Evolutionary conservation across 2,797 vertebrate genomes (phyloP).

Genomic region (Lacerta viridis): DNA sequence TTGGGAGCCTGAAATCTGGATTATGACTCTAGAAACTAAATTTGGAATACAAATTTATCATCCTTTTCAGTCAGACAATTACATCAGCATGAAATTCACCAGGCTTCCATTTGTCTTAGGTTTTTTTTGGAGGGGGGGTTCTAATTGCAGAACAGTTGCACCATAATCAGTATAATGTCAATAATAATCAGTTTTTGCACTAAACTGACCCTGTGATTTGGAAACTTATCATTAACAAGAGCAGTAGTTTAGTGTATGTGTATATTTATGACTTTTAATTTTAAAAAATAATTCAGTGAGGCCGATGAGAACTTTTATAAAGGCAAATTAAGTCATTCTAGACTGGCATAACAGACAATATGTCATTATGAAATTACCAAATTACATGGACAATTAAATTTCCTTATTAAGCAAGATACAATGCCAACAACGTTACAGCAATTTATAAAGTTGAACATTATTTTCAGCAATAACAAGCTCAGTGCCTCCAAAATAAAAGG

Average conservation of each 20-base stretch:
- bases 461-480: conserved; percentile 74
- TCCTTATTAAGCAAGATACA: conserved; percentile 83
- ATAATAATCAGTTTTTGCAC: too few relatives aligned
- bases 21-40: too few relatives aligned
- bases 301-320: conserved; percentile 46
- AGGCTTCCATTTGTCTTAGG: not conserved
- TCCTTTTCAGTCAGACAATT: not conserved
- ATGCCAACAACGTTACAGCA: conserved; percentile 75
- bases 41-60: too few relatives aligned
- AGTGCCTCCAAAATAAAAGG: conserved; percentile 73
- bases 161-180: too few relatives aligned
- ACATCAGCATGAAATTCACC: not conserved
- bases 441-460: conserved; percentile 77
- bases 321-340: conserved; percentile 62
- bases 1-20: too few relatives aligned
- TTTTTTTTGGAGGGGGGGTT: too few relatives aligned
- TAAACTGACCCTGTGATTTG: too few relatives aligned
- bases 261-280: too few relatives aligned
- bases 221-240: too few relatives aligned
- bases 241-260: too few relatives aligned
- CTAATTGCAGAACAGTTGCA: too few relatives aligned
- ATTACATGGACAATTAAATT: conserved; percentile 86
- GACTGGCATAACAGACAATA: conserved; percentile 76
- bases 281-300: conserved; percentile 25
- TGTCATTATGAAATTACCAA: conserved; percentile 82